A percentile compares a stretch with the other conserved stretches of the same genome.
These are phyloP conservation scores for Saturnia japonica DNA, from an alignment of 2,888 invertebrate species.

Conservation along the genomic window DNA sequence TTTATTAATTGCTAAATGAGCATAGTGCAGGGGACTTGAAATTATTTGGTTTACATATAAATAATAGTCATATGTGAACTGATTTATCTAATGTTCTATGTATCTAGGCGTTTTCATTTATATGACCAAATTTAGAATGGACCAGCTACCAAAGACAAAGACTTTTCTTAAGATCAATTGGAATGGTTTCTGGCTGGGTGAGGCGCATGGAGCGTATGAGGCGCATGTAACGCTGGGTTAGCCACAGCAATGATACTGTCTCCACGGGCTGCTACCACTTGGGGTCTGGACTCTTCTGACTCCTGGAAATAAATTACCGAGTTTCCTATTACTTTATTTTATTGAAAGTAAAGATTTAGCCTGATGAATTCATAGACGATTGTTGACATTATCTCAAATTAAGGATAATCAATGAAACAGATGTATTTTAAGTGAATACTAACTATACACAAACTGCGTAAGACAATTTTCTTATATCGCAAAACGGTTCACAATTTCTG, in stretches of 20 bases:
- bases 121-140: background rate
- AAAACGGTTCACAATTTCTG: no score
- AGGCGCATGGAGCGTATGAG: constrained; percentile 37
- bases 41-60: background rate
- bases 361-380: background rate
- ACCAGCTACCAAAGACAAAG: no score
- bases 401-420: no score
- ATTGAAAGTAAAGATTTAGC: background rate
- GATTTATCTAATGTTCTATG: background rate
- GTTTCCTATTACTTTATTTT: background rate
- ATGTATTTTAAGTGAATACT: no score
- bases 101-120: background rate
- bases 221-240: constrained; percentile 88
- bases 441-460: no score
- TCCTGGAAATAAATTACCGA: constrained; percentile 46
- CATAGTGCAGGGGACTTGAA: background rate
- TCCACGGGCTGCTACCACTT: constrained; percentile 92
- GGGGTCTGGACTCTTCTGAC: constrained; percentile 77
- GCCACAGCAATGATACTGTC: constrained; percentile 95
- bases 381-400: no score
- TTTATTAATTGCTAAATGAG: background rate
- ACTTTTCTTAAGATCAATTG: constrained; percentile 48
- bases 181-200: constrained; percentile 69
- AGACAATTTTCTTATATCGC: no score
- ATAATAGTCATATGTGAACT: background rate